Evolutionary conservation across 2,888 invertebrate species (phyloP).

Genomic region (Hymenopus coronatus): DNA sequence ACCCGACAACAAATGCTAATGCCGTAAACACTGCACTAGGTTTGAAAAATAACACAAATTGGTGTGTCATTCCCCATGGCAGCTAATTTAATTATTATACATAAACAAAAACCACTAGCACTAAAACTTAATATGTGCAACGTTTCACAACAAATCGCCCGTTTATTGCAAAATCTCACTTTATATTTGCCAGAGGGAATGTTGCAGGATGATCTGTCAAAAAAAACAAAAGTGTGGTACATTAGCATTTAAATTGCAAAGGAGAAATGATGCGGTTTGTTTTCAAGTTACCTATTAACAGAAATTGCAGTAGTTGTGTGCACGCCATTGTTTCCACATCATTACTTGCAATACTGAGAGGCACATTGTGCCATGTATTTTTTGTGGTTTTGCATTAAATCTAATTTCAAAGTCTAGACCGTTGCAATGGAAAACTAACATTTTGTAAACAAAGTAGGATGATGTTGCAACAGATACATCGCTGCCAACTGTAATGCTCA

Average conservation of each 20-base stretch:
- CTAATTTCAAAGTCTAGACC: not conserved
- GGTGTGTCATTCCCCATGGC: not conserved
- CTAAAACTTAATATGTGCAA: not conserved
- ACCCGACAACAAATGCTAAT: not conserved
- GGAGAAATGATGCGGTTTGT: not conserved
- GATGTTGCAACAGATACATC: not conserved
- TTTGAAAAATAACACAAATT: not conserved
- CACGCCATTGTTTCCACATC: not conserved
- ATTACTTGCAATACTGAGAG: not conserved
- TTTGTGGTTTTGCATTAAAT: not conserved
- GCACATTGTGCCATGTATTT: not conserved
- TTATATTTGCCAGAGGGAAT: not conserved
- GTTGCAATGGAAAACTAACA: not conserved
- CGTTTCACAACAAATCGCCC: not conserved
- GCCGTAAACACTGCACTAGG: not conserved
- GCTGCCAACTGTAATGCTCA: not conserved
- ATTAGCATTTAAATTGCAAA: not conserved
- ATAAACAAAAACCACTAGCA: not conserved
- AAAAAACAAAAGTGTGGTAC: not conserved
- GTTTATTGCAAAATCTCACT: not conserved
- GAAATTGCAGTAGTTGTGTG: not conserved
- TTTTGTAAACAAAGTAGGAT: not conserved
- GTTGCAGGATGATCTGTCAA: not conserved
- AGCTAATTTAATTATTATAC: not conserved
- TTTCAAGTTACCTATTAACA: not conserved